Evolutionary conservation across 2,113 vertebrate genomes (phyloP).

Genomic region (Halcyon malimbica): DNA sequence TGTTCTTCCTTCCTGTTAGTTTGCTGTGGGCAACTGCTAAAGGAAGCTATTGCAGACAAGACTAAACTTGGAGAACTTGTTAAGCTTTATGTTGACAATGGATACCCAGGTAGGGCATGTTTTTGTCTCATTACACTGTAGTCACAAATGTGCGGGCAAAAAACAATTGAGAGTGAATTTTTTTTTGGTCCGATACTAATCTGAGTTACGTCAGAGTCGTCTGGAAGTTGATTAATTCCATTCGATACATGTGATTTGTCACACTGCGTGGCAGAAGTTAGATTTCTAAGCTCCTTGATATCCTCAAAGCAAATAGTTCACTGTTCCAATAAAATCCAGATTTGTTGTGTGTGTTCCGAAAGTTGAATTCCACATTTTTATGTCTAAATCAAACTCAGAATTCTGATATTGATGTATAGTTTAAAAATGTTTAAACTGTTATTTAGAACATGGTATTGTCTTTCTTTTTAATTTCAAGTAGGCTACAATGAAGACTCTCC

Average conservation of each 20-base stretch:
- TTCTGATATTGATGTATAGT: not conserved
- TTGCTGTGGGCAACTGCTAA: slow-evolving; percentile 85
- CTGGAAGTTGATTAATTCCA: not conserved
- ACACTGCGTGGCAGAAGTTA: fast-evolving
- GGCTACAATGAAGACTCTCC: not conserved
- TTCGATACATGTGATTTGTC: not conserved
- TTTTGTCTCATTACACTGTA: not conserved
- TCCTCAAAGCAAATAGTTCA: not conserved
- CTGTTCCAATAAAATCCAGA: not conserved
- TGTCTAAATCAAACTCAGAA: not conserved
- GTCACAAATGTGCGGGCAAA: not conserved
- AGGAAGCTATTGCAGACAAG: slow-evolving; percentile 82
- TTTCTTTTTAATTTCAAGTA: not conserved
- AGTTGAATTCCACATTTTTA: not conserved
- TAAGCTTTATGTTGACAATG: slow-evolving; percentile 77
- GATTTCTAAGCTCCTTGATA: not conserved
- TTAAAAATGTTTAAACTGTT: not conserved
- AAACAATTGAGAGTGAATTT: not conserved
- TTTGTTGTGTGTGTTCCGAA: not conserved
- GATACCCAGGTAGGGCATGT: slow-evolving; percentile 75
- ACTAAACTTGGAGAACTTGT: slow-evolving; percentile 78
- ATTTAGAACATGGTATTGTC: not conserved
- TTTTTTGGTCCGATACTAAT: not conserved
- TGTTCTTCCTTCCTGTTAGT: slow-evolving; percentile 77
- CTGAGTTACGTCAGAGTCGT: not conserved